A percentile compares a stretch with the other conserved stretches of the same genome.
These are phyloP conservation scores for Coelinius sp. DNA, from an alignment of 2,888 invertebrate genomes.

Conservation along the genomic window DNA sequence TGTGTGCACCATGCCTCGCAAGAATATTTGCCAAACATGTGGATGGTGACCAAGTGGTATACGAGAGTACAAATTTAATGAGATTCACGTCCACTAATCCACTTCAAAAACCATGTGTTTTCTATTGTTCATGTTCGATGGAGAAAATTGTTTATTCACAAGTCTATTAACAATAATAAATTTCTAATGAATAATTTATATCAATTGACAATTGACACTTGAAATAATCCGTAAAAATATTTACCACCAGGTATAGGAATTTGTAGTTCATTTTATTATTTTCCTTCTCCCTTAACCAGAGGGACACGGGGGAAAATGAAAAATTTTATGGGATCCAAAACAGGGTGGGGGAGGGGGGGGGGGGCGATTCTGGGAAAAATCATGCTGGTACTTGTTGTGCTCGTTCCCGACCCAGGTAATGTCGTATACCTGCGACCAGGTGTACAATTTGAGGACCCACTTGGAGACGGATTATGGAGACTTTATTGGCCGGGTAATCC, in stretches of 20 bases:
- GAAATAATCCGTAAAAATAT: too few relatives aligned
- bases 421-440: slow-evolving; percentile 46
- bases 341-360: not conserved
- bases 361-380: slow-evolving; percentile 47
- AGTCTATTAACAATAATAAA: too few relatives aligned
- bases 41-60: slow-evolving; percentile 41
- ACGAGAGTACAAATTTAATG: slow-evolving; percentile 53
- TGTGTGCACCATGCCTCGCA: slow-evolving; percentile 46
- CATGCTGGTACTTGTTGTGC: slow-evolving; percentile 22
- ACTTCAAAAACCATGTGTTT: slow-evolving; percentile 26
- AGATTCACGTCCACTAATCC: slow-evolving; percentile 57
- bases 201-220: too few relatives aligned
- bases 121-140: not conserved
- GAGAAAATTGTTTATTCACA: not conserved
- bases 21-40: slow-evolving; percentile 56
- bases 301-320: too few relatives aligned
- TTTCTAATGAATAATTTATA: too few relatives aligned
- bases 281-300: too few relatives aligned
- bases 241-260: too few relatives aligned
- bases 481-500: slow-evolving; percentile 57
- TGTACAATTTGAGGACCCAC: slow-evolving; percentile 37
- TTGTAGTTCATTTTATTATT: too few relatives aligned
- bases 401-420: slow-evolving; percentile 31
- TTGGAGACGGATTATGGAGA: slow-evolving; percentile 48
- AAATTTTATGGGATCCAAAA: too few relatives aligned